Evolutionary conservation across 2,888 invertebrate species (phyloP), one percentile per base, ranked within the genome.

Genomic region (Acleris literana): DNA sequence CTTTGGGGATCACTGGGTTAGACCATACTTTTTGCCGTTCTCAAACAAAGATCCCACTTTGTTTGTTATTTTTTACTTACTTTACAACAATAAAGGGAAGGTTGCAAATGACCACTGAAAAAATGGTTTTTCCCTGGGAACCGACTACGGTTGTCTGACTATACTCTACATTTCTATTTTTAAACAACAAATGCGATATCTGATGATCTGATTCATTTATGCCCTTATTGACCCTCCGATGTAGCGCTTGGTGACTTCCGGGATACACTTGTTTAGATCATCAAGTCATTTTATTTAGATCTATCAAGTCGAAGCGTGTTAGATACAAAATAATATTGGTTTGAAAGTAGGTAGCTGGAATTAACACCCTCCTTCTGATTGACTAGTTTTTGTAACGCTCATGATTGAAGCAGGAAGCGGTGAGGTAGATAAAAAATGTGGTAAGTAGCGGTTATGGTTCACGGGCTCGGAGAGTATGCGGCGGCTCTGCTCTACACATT

Each of bases 351-450:
- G 25, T 25, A 52, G 43, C 22, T 60, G 51, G 29, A 57, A 57
- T 59, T 49, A 64, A 46, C 33, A 64, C 59, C 48, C 64, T 25
- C 17, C 13, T 13, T 58, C 44, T 53, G 58, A 58, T 48, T 59
- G 49, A 39, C 44, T 60, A 20, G 48, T 60, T 60, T 60, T 60
- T 60, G 43, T 65, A 51, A 65, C 56, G 44, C 49, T 61, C 52
- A 66, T 66, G 33, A 57, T 56, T 56, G 71, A 75, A 82, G 77
- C 79, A 86, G 85, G 87, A 85, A 85, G 81, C 80, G 69, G 62
- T 66, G 70, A 53, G 71, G 70, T 65, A 70, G 68, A 71, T 74
- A 77, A 79, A 76, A 80, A 77, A 77, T 57, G 64, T 66, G 61
- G 66, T 66, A 63, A 58, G 70, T 29, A 69, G 66, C 63, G 62